A percentile compares a stretch with the other conserved stretches of the same genome.
Evolutionary conservation across 2,888 invertebrate species (phyloP).

Genomic region (Apantesis nais): DNA sequence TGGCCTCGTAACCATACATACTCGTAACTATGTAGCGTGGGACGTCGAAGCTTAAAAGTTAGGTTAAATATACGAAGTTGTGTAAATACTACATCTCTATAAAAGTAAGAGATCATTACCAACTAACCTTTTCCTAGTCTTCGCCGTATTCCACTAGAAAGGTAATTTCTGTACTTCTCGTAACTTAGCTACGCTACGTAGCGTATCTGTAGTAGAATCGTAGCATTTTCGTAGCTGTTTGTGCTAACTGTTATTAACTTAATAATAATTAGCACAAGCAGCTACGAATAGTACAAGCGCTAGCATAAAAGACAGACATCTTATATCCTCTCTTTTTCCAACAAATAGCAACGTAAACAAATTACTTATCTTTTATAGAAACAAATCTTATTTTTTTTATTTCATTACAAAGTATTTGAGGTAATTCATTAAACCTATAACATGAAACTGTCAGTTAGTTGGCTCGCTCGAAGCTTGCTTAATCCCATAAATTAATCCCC

Average conservation of each 20-base stretch:
- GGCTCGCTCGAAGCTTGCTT: not conserved
- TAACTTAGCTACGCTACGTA: not conserved
- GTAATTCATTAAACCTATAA: too few species aligned
- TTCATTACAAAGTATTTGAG: not conserved
- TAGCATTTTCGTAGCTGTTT: not conserved
- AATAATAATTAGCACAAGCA: too few species aligned
- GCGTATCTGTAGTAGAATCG: not conserved
- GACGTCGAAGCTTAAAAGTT: not conserved
- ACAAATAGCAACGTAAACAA: not conserved
- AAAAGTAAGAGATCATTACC: not conserved
- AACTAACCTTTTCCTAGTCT: not conserved
- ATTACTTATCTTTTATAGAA: not conserved
- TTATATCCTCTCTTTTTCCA: not conserved
- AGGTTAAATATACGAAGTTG: not conserved
- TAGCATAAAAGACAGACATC: not conserved
- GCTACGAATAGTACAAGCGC: too few species aligned
- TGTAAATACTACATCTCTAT: not conserved
- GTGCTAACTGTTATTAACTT: not conserved
- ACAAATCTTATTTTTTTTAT: not conserved
- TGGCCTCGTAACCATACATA: too few species aligned
- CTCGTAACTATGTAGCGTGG: not conserved
- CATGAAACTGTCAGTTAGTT: not conserved
- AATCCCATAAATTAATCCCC: not conserved
- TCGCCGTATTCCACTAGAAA: not conserved
- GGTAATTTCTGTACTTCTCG: not conserved